A percentile compares a stretch with the other conserved stretches of the same genome.
Evolutionary conservation across 2,888 invertebrate species (phyloP).

Genomic region (Philereme vetulata): DNA sequence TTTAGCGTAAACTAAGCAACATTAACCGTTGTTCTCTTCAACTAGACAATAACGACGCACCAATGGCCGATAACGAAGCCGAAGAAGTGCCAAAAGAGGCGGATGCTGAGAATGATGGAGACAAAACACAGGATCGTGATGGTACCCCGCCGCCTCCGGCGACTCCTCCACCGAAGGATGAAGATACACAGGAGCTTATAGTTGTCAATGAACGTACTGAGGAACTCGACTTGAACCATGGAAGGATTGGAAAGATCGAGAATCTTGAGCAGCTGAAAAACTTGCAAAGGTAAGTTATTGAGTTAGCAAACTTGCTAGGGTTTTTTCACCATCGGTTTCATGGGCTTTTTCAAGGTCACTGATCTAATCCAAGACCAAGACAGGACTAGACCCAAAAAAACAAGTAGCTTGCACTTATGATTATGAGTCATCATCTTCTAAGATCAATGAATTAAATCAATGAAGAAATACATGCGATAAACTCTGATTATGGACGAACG

Average conservation of each 20-base stretch:
- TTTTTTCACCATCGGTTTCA: no score
- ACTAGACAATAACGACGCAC: constrained; percentile 55
- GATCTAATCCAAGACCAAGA: no score
- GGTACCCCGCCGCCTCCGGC: constrained; percentile 57
- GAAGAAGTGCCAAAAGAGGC: constrained; percentile 37
- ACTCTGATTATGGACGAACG: no score
- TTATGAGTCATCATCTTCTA: no score
- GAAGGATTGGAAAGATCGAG: constrained; percentile 92
- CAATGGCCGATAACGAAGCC: constrained; percentile 46
- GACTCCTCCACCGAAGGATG: constrained; percentile 60
- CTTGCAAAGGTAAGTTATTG: constrained; percentile 84
- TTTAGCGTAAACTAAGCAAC: not conserved
- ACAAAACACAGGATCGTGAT: constrained; percentile 36
- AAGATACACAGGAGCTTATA: constrained; percentile 84
- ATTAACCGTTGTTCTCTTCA: constrained; percentile 7
- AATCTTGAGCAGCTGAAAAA: constrained; percentile 90
- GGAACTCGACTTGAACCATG: constrained; percentile 95
- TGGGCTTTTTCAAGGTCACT: no score
- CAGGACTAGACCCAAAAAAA: no score
- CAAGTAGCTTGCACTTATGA: no score
- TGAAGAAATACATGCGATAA: no score
- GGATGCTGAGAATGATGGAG: constrained; percentile 27
- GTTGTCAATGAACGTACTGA: constrained; percentile 86
- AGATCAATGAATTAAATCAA: no score
- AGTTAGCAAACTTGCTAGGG: no score